A percentile compares a stretch with the other conserved stretches of the same genome.
Evolutionary conservation across 2,113 vertebrate species (phyloP).

Genomic region (Cyanoliseus patagonus): DNA sequence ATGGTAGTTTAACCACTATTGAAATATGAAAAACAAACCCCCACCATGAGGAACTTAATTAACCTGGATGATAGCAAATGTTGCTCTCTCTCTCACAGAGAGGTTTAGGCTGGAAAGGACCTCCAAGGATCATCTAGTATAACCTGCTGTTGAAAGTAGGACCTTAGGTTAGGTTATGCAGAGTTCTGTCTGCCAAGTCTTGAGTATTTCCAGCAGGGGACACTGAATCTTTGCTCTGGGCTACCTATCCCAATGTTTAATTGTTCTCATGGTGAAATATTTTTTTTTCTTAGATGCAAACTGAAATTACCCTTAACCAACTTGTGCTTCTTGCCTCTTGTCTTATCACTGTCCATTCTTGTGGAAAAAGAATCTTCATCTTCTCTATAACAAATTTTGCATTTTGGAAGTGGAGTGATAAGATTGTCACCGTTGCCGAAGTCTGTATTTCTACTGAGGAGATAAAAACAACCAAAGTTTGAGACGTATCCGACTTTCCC

Average conservation of each 20-base stretch:
- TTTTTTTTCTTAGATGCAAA: not conserved
- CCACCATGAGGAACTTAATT: not conserved
- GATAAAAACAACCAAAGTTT: not conserved
- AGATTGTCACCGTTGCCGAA: not conserved
- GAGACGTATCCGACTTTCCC: not conserved
- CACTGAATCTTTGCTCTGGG: not conserved
- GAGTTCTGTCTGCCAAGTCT: not conserved
- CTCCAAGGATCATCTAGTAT: not conserved
- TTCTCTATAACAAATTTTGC: not conserved
- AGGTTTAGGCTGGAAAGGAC: not conserved
- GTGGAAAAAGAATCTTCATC: not conserved
- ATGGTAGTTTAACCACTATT: not conserved
- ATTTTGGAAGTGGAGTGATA: not conserved
- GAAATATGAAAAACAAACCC: not conserved
- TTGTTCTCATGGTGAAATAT: not conserved
- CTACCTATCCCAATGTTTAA: not conserved
- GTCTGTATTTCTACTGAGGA: not conserved
- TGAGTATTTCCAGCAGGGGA: not conserved
- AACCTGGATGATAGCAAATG: not conserved
- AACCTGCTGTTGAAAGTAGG: not conserved
- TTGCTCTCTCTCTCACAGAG: not conserved
- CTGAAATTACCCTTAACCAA: not conserved
- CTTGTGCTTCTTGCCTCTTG: not conserved
- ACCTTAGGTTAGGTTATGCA: rapidly evolving
- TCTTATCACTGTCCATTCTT: not conserved